Evolutionary conservation across 2,797 vertebrate species (phyloP), one percentile per base, ranked within the genome.

Genomic region (Phataginus tetradactyla): DNA sequence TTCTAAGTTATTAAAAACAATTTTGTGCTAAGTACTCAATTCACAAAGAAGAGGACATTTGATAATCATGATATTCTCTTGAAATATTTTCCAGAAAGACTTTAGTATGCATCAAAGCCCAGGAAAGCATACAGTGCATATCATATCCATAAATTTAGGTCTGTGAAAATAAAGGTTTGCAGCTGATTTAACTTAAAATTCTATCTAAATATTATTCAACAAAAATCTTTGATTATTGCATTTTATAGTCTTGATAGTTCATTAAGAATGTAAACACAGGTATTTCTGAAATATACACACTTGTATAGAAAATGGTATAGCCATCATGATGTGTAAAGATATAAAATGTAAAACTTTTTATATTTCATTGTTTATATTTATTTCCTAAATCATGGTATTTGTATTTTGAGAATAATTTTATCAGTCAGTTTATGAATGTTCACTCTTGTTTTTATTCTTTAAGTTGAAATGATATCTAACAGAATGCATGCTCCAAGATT

Each of bases 351-450:
- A 96, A 92, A 95, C 87, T 95, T 85, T 96, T 96, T 91, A 87
- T 84, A 96, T 61, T 69, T 95, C 29, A 87, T 97, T 96, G 93
- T 94, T 96, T 97, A 87, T 91, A 69, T 97, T 97, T 97, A 95
- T 96, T 86, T 77, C 83, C 80, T 15, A 90, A 88, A 64, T 88
- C 21, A 14, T 86, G 11, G 23, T 66, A 64, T n/a, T 64, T 86
- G 23, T 61, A 85, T 21, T 74, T 81, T 68, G 51, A 87, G 29
- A 64, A 71, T 87, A 88, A 90, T 75, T 88, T 85, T 91, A n/a
- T 51, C 34, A 69, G 55, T 84, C 39, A 14, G 55, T 69, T 69
- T 80, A 61, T 68, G 9, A 78, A 68, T 39, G 11, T 1, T 61
- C 63, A 55, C 0, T 69, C 42, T 7, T 72, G 27, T 75, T 84